Evolutionary conservation across 2,888 invertebrate species (phyloP).

Genomic region (Octonoba sinensis): DNA sequence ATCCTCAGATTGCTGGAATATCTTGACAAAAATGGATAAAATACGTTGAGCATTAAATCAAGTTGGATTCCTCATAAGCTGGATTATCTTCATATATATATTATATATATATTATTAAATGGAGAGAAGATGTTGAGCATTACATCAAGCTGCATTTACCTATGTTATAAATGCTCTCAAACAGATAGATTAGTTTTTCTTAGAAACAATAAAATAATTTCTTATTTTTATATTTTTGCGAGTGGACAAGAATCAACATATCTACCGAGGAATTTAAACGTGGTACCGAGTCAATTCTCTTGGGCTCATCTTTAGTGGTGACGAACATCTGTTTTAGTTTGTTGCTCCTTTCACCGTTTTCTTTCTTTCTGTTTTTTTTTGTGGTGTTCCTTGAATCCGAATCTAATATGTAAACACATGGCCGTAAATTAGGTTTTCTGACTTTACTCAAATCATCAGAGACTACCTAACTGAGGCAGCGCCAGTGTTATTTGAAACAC

Average conservation of each 20-base stretch:
- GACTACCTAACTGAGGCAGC: conserved; percentile 1
- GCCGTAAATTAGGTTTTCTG: conserved; percentile 48
- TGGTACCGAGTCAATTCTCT: conserved; percentile 7
- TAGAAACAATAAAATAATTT: too few relatives aligned
- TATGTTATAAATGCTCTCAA: too few relatives aligned
- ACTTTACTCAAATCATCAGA: conserved; percentile 16
- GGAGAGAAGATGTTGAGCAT: too few relatives aligned
- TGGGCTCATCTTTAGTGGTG: conserved; percentile 1
- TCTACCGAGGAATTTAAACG: not conserved
- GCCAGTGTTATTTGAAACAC: conserved; percentile 21
- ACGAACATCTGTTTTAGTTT: conserved; percentile 39
- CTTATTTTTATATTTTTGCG: too few relatives aligned
- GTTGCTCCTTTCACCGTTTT: conserved; percentile 15
- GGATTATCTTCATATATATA: too few relatives aligned
- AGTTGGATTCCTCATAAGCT: too few relatives aligned
- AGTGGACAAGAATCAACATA: conserved; percentile 16
- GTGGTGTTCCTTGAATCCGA: conserved; percentile 28
- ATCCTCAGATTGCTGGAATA: too few relatives aligned
- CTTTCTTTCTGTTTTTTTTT: conserved; percentile 3
- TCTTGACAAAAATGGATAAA: too few relatives aligned
- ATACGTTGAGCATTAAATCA: too few relatives aligned
- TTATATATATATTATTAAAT: too few relatives aligned
- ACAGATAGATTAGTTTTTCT: too few relatives aligned
- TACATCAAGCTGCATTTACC: too few relatives aligned
- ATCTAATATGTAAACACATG: conserved; percentile 42